Evolutionary conservation across 1,140 invertebrate genomes (phyloP).

Genomic region (Ceratina japonica): DNA sequence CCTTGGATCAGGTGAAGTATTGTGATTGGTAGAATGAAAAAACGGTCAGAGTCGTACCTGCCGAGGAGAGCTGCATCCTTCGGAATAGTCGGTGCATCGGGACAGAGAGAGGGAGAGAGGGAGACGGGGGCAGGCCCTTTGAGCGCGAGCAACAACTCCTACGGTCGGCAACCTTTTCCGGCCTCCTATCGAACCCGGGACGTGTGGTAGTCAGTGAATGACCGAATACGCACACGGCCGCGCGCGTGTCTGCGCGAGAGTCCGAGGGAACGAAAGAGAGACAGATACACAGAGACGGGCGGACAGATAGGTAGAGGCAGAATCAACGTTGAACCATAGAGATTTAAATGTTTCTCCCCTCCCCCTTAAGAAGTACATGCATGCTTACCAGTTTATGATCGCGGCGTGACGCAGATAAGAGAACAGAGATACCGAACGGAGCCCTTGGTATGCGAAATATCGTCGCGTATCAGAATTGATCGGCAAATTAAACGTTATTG

Average conservation of each 20-base stretch:
- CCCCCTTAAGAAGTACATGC: background rate
- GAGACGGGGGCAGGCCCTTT: conserved; percentile 20
- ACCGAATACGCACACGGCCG: background rate
- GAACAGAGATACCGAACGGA: too few relatives aligned
- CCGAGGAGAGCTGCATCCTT: conserved; percentile 54
- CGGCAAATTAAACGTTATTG: too few relatives aligned
- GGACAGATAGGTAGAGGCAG: background rate
- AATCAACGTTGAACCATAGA: background rate
- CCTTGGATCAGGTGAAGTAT: conserved; percentile 73
- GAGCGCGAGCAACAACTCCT: conserved; percentile 36
- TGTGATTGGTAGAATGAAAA: conserved; percentile 71
- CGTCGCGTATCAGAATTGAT: too few relatives aligned
- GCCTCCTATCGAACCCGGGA: conserved; percentile 23
- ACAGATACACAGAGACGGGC: background rate
- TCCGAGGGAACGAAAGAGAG: background rate
- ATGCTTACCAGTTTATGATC: too few relatives aligned
- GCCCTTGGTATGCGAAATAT: too few relatives aligned
- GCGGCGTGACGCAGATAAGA: too few relatives aligned
- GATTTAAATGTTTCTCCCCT: background rate
- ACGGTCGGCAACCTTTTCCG: conserved; percentile 47
- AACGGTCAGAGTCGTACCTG: conserved; percentile 67
- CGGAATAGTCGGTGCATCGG: conserved; percentile 47
- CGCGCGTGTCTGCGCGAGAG: background rate
- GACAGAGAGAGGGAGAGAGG: conserved; percentile 24
- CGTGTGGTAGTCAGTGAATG: conserved; percentile 30